Conservation (phyloP, 2,113 vertebrate genomes). For the Nerophis ophidion region DNA sequence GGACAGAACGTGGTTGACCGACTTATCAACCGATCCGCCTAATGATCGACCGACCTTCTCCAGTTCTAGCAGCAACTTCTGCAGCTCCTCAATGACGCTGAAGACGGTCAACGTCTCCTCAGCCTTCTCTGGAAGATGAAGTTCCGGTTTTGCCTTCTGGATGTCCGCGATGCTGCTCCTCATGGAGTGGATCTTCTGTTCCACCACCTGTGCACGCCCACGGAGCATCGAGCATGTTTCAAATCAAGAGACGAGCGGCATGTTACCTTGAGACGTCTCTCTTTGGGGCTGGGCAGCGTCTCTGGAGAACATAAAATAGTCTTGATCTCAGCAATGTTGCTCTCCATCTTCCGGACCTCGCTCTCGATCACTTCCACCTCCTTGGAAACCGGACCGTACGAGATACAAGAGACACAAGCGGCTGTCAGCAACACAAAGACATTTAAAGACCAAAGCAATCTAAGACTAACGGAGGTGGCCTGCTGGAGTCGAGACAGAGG, state of each 20-base stretch:
- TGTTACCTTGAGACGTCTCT: constrained; percentile 73
- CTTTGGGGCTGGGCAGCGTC: constrained; percentile 75
- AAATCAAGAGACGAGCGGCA: neutral
- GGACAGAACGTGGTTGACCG: neutral
- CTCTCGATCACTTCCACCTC: constrained; percentile 83
- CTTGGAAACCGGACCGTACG: constrained; percentile 51
- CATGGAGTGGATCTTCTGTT: constrained; percentile 78
- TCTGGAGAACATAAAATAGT: constrained; percentile 77
- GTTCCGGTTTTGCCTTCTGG: constrained; percentile 72
- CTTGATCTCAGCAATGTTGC: constrained; percentile 77
- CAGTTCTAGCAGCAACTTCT: constrained; percentile 74
- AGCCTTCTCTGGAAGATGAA: constrained; percentile 73
- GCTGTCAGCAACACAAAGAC: neutral
- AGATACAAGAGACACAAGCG: neutral
- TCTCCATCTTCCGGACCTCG: constrained; percentile 81
- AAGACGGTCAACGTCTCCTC: constrained; percentile 78
- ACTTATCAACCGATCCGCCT: fast-evolving
- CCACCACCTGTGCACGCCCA: constrained; percentile 62
- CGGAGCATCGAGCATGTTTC: neutral
- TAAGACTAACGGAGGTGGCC: constrained; percentile 78
- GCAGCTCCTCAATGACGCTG: constrained; percentile 69
- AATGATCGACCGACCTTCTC: constrained; percentile 67
- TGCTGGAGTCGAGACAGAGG: constrained; percentile 78
- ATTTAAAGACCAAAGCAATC: neutral
- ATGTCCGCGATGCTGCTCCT: constrained; percentile 77